A percentile compares a stretch with the other conserved stretches of the same genome.
Conservation (phyloP, 2,113 vertebrate genomes). For the Phainopepla nitens region DNA sequence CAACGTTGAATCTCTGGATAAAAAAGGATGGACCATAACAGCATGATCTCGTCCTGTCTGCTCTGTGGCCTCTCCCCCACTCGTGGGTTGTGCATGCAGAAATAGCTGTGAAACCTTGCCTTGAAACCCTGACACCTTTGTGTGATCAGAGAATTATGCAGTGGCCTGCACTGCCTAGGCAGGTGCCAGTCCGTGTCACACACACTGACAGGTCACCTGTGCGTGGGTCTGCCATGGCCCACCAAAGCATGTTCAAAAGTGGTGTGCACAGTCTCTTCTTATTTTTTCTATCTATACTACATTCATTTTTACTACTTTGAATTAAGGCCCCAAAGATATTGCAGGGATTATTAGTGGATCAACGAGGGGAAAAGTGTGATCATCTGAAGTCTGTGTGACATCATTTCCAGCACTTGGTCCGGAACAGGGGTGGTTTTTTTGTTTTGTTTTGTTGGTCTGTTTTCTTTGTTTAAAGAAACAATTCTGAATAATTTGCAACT, state of each 20-base stretch:
- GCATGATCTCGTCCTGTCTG: background rate
- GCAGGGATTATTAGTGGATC: background rate
- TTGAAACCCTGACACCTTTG: background rate
- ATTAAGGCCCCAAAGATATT: background rate
- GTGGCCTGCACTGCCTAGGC: background rate
- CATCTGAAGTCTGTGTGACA: background rate
- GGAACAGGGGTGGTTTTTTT: background rate
- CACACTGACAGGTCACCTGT: background rate
- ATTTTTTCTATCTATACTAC: background rate
- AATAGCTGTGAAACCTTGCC: background rate
- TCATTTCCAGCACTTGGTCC: background rate
- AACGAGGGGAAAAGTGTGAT: background rate
- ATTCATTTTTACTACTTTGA: background rate
- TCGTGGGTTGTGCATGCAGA: accelerated
- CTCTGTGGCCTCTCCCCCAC: accelerated
- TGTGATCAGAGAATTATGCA: background rate
- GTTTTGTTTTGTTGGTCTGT: background rate
- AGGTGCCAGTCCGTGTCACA: background rate
- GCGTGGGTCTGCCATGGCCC: background rate
- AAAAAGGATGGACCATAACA: background rate
- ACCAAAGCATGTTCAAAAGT: background rate
- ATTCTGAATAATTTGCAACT: background rate
- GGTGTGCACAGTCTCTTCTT: background rate
- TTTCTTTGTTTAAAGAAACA: background rate
- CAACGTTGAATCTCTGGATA: background rate